phyloP scores from a whole-genome alignment of 2,888 invertebrate species.

The Isoperla grammatica region DNA sequence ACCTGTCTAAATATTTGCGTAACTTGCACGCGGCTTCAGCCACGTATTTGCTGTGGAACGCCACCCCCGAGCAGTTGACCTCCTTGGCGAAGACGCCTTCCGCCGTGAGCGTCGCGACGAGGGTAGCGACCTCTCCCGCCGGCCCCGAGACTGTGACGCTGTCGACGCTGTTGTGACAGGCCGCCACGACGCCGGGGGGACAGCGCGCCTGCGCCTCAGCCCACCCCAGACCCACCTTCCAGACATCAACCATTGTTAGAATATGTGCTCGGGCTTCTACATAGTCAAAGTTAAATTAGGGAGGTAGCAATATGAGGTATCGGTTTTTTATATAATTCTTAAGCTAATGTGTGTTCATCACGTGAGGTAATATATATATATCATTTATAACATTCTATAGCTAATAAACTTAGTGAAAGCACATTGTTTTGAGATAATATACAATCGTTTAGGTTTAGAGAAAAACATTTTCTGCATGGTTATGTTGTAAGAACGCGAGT shows the following conservation, averaged over 20 bases:
- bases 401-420: too few species aligned
- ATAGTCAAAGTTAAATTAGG: too few species aligned
- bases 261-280: too few species aligned
- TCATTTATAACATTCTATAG: too few species aligned
- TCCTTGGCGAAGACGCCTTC: slow-evolving; percentile 75
- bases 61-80: slow-evolving; percentile 81
- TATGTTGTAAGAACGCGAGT: too few species aligned
- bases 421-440: too few species aligned
- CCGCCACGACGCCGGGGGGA: slow-evolving; percentile 72
- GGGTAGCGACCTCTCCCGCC: slow-evolving; percentile 57
- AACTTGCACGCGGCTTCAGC: slow-evolving; percentile 50
- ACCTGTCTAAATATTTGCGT: neutral
- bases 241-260: neutral
- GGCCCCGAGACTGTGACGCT: slow-evolving; percentile 88
- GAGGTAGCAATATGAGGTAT: too few species aligned
- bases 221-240: slow-evolving; percentile 61
- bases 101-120: slow-evolving; percentile 59
- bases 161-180: slow-evolving; percentile 82
- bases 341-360: too few species aligned
- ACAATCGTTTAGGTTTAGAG: too few species aligned
- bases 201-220: slow-evolving; percentile 65
- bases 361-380: too few species aligned
- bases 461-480: too few species aligned
- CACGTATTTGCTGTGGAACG: slow-evolving; percentile 85
- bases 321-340: too few species aligned